Percentiles rank a stretch among this genome's conserved stretches.
Conservation (phyloP, 2,888 invertebrate genomes). For the Diaprepes abbreviatus region DNA sequence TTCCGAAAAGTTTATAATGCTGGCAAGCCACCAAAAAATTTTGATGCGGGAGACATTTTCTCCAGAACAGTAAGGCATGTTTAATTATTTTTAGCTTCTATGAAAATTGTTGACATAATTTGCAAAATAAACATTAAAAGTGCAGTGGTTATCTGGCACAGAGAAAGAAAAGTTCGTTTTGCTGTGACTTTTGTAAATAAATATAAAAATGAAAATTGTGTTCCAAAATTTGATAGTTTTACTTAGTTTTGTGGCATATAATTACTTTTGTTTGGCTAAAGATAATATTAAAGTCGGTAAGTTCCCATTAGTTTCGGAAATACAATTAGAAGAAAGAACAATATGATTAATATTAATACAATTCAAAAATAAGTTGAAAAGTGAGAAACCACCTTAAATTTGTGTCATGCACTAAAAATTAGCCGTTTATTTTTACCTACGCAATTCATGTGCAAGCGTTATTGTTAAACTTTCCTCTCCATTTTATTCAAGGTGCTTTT, state of each 20-base stretch:
- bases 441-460: too few relatives aligned
- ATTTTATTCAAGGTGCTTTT: constrained; percentile 57
- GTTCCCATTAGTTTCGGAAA: constrained; percentile 1
- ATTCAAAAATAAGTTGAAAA: too few relatives aligned
- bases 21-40: constrained; percentile 40
- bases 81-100: constrained; percentile 19
- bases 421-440: too few relatives aligned
- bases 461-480: too few relatives aligned
- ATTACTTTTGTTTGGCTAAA: constrained; percentile 56
- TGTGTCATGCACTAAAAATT: too few relatives aligned
- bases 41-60: constrained; percentile 31
- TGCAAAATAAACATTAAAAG: constrained; percentile 3
- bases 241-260: constrained; percentile 53
- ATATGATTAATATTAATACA: too few relatives aligned
- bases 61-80: constrained; percentile 23
- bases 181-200: neutral
- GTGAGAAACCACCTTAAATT: too few relatives aligned
- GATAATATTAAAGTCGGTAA: constrained; percentile 54
- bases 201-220: constrained; percentile 59
- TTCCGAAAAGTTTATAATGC: constrained; percentile 26
- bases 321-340: too few relatives aligned
- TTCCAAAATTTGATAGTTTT: constrained; percentile 55
- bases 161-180: neutral
- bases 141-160: neutral
- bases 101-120: constrained; percentile 19